phyloP scores from a whole-genome alignment of 92 coral and sea anemone species.

The Parazoanthus darwini region DNA sequence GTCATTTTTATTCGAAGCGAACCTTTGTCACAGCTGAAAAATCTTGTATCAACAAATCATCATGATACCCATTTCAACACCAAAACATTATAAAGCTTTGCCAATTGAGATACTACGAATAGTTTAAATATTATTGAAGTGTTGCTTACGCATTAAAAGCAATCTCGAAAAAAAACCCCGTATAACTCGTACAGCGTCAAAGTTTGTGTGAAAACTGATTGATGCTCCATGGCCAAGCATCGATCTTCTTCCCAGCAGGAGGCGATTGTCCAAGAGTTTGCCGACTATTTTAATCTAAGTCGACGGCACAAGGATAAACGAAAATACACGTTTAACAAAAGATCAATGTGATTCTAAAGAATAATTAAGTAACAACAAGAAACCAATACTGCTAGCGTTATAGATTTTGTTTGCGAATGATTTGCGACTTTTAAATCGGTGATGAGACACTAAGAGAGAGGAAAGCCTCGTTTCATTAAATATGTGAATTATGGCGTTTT shows the following conservation, averaged over 20 bases:
- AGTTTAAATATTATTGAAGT: neutral
- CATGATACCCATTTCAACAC: too few species aligned
- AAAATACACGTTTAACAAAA: slow-evolving; percentile 20
- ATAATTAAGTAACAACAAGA: slow-evolving; percentile 5
- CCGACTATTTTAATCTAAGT: slow-evolving; percentile 8
- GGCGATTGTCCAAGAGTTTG: neutral
- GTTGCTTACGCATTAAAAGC: too few species aligned
- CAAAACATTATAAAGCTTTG: too few species aligned
- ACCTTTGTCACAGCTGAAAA: too few species aligned
- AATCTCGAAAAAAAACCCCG: neutral
- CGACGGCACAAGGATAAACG: neutral
- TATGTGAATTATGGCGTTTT: neutral
- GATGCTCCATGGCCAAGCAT: neutral
- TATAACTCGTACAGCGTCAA: neutral
- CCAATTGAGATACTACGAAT: too few species aligned
- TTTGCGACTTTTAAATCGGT: neutral
- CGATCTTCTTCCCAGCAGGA: neutral
- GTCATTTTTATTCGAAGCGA: too few species aligned
- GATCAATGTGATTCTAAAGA: slow-evolving; percentile 34
- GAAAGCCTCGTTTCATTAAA: neutral
- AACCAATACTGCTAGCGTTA: neutral
- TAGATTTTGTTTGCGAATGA: neutral
- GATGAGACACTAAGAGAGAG: neutral
- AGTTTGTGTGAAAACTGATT: neutral
- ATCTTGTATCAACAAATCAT: too few species aligned